phyloP scores from a whole-genome alignment of 2,113 vertebrate species.

The Cyphomyrus plagiostoma region DNA sequence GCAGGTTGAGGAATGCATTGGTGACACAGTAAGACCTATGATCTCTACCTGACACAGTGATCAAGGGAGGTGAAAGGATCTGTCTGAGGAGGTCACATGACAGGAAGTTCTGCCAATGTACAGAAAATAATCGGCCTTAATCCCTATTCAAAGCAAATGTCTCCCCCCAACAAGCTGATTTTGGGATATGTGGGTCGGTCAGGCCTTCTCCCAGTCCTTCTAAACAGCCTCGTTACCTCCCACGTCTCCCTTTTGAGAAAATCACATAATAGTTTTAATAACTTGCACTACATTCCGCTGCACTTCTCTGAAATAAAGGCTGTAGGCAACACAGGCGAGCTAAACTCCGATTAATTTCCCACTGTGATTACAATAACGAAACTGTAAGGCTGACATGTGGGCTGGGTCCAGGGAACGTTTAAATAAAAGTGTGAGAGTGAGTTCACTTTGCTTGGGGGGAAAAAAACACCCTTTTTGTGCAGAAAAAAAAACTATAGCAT shows the following conservation, averaged over 20 bases:
- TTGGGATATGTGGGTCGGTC: neutral
- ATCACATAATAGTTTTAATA: constrained; percentile 6
- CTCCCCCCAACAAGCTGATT: neutral
- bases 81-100: neutral
- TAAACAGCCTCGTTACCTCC: constrained; percentile 43
- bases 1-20: neutral
- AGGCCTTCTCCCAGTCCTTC: neutral
- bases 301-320: constrained; percentile 29
- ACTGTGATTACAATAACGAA: constrained; percentile 33
- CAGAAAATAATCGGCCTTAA: neutral
- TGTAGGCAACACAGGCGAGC: constrained; percentile 23
- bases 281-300: constrained; percentile 37
- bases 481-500: neutral
- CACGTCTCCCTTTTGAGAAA: constrained; percentile 32
- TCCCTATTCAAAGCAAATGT: neutral
- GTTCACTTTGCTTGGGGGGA: neutral
- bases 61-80: neutral
- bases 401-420: constrained; percentile 14
- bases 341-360: constrained; percentile 20
- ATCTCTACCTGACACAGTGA: neutral
- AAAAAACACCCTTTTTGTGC: neutral
- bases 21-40: neutral
- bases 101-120: neutral
- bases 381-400: constrained; percentile 14
- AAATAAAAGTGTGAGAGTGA: constrained; percentile 20